Percentiles rank a stretch among this genome's conserved stretches.
These are phyloP conservation scores for Ctenosaura bakeri DNA, from an alignment of 2,797 vertebrate species.

Conservation along the genomic window DNA sequence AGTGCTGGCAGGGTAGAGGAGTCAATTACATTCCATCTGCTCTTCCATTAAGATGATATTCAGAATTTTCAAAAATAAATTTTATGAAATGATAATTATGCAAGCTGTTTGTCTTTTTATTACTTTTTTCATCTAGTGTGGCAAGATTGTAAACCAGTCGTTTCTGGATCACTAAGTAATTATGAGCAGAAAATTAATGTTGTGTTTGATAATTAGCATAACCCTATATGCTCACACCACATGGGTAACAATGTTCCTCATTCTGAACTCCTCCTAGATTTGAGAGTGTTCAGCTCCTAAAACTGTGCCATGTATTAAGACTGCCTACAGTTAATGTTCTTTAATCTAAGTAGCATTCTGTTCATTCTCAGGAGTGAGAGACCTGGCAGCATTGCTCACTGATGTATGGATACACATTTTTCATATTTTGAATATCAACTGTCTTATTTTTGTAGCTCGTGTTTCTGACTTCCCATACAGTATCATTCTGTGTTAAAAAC, in stretches of 20 bases:
- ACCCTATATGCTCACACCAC: not conserved
- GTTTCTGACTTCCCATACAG: no score
- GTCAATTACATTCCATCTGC: constrained; percentile 15
- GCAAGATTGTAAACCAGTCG: constrained; percentile 8
- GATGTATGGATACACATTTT: not conserved
- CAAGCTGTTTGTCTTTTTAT: not conserved
- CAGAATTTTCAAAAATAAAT: constrained; percentile 29
- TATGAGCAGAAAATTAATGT: constrained; percentile 1
- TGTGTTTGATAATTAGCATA: not conserved
- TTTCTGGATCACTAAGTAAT: constrained; percentile 16
- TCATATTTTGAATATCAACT: not conserved
- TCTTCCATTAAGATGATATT: constrained; percentile 6
- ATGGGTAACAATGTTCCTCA: not conserved
- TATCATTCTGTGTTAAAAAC: not conserved
- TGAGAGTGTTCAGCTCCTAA: not conserved
- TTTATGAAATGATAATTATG: constrained; percentile 18
- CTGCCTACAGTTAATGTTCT: not conserved
- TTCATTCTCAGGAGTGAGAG: not conserved
- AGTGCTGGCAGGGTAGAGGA: constrained; percentile 7
- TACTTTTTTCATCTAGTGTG: constrained; percentile 6
- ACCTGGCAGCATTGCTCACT: not conserved
- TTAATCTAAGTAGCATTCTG: not conserved
- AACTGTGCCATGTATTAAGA: not conserved
- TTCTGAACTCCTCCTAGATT: not conserved
- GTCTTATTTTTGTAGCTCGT: constrained; percentile 6